Evolutionary conservation across 2,888 invertebrate genomes (phyloP), one percentile per base, ranked within the genome.

Genomic region (Drosophila silvestris): DNA sequence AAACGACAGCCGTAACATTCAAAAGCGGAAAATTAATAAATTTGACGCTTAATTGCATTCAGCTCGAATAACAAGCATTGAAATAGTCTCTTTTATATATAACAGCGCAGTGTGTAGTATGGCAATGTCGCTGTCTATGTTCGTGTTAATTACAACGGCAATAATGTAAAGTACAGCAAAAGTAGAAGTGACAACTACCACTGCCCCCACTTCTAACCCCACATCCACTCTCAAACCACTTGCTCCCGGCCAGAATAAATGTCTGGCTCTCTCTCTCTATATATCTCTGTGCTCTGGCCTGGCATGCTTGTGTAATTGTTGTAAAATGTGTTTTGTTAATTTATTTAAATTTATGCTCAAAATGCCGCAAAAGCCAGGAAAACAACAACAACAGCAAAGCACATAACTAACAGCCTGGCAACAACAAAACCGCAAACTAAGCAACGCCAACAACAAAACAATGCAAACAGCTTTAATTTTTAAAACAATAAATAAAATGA

Each of bases 321-420:
- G 77, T 74, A 66, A 82, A 82, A 82, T 77, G 77, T 81, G 81
- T 83, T 83, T 87, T 87, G 89, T 85, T 84, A 90, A 90, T 90
- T 89, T 87, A 90, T 90, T 89, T 82, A 83, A 90, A 89, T 89
- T 85, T 85, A 85, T 84, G 89, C 78, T 77, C 59, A 70, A 81
- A 47, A 81, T 66, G 72, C 76, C 60, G 73, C 70, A 76, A 68
- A 66, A 70, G 50, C 67, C 63, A 68, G 22, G 59, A 51, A 44
- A 64, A 60, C 64, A 41, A 44, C 44, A 52, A 33, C 22, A 51
- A 60, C 37, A 63, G 19, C 51, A 58, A 47, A 47, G 65, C 44
- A 59, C 66, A 69, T 71, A 61, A 65, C 73, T 73, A 74, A 74
- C 74, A 57, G 61, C 44, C 74, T 62, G 79, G 41, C 63, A 69